Percentiles rank a stretch among this genome's conserved stretches.
These are phyloP conservation scores for Cyclargus thomasi DNA, from an alignment of 1,140 invertebrate species.

Conservation along the genomic window DNA sequence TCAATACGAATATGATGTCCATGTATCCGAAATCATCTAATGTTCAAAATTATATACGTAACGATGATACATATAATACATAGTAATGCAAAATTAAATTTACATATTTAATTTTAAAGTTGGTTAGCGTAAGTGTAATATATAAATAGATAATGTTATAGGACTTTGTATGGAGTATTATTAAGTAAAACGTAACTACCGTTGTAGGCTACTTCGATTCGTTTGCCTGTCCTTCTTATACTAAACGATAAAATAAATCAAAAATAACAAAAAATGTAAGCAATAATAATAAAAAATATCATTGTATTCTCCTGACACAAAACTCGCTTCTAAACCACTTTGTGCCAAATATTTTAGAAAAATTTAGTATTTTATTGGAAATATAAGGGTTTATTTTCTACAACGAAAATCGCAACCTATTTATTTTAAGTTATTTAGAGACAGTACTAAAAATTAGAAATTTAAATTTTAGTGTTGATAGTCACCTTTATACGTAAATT, in stretches of 20 bases:
- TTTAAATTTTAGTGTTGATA: conserved; percentile 66
- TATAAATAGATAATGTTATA: conserved; percentile 59
- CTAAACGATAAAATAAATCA: conserved; percentile 5
- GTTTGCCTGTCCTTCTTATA: conserved; percentile 22
- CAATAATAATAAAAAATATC: conserved; percentile 1
- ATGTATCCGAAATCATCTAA: conserved; percentile 56
- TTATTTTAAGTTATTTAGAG: conserved; percentile 47
- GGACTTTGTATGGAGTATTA: conserved; percentile 61
- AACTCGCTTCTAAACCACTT: conserved; percentile 50
- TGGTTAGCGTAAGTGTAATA: conserved; percentile 69
- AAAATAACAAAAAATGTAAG: neutral
- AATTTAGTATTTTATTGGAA: conserved; percentile 40
- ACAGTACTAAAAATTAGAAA: conserved; percentile 53
- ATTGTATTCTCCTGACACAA: conserved; percentile 7
- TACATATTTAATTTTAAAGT: conserved; percentile 69
- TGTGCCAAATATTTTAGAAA: conserved; percentile 66
- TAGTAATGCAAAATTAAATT: conserved; percentile 71
- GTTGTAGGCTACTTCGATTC: conserved; percentile 20
- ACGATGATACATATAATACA: conserved; percentile 72
- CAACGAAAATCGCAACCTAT: conserved; percentile 18
- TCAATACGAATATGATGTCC: conserved; percentile 38
- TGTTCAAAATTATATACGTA: conserved; percentile 75
- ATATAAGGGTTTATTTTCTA: conserved; percentile 17
- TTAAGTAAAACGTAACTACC: conserved; percentile 16
- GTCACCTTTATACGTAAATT: conserved; percentile 76